These are phyloP conservation scores for Petromus typicus DNA, from an alignment of 2,113 vertebrate genomes.

Conservation along the genomic window DNA sequence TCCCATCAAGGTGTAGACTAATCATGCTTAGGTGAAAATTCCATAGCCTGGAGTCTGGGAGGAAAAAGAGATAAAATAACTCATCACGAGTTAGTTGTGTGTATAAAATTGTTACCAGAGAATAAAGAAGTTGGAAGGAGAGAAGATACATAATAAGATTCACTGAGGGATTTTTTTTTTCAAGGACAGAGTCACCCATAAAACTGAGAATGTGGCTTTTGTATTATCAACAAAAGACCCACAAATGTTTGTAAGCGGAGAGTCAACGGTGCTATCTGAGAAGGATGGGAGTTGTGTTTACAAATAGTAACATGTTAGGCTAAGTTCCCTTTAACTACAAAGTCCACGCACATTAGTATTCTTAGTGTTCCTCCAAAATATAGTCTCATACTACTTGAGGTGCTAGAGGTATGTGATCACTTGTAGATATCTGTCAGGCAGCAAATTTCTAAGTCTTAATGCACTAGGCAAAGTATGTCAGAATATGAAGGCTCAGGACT, in stretches of 20 bases:
- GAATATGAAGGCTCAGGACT: neutral
- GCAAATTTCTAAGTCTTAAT: neutral
- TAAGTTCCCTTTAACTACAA: neutral
- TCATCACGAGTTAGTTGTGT: neutral
- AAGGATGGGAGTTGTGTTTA: neutral
- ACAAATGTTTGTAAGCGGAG: neutral
- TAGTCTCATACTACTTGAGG: neutral
- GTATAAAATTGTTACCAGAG: neutral
- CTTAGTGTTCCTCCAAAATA: slow-evolving; percentile 1
- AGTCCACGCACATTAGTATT: neutral
- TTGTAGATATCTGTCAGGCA: neutral
- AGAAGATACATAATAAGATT: neutral
- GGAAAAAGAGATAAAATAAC: neutral
- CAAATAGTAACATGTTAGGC: neutral
- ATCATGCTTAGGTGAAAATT: neutral
- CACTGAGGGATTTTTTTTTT: neutral
- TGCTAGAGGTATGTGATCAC: neutral
- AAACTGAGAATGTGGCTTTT: neutral
- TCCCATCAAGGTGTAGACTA: neutral
- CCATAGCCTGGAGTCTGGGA: neutral
- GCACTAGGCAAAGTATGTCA: neutral
- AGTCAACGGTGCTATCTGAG: neutral
- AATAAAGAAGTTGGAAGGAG: neutral
- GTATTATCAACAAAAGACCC: neutral
- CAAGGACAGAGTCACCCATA: neutral